Percentiles rank a stretch among this genome's conserved stretches.
These are phyloP conservation scores for Nicator chloris DNA, from an alignment of 2,113 vertebrate genomes.

Conservation along the genomic window DNA sequence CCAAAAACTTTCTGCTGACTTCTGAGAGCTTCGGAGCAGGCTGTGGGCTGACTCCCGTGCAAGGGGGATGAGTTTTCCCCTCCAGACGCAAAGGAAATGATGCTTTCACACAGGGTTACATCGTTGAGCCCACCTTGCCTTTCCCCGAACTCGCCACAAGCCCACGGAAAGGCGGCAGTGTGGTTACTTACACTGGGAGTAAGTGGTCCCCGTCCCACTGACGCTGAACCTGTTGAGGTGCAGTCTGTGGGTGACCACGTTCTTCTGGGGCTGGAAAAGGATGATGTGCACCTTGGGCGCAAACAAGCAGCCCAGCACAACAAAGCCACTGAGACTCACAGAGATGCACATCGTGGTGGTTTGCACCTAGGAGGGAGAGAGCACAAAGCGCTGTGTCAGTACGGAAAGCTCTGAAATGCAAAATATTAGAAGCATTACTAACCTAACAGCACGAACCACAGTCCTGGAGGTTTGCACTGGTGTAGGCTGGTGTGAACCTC, in stretches of 20 bases:
- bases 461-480: not conserved
- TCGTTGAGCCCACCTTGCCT: not conserved
- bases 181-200: slow-evolving; percentile 88
- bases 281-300: slow-evolving; percentile 98
- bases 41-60: not conserved
- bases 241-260: slow-evolving; percentile 93
- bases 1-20: not conserved
- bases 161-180: not conserved
- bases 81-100: not conserved
- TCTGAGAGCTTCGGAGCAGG: not conserved
- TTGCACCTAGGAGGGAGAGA: slow-evolving; percentile 83
- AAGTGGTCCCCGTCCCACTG: slow-evolving; percentile 88
- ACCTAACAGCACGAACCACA: not conserved
- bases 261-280: slow-evolving; percentile 98
- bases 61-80: not conserved
- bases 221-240: slow-evolving; percentile 97
- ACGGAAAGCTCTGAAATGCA: not conserved
- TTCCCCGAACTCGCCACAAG: not conserved
- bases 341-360: slow-evolving; percentile 99
- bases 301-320: slow-evolving; percentile 96
- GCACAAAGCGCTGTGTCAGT: not conserved
- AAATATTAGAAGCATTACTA: not conserved
- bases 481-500: not conserved
- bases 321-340: slow-evolving; percentile 96
- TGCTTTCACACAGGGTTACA: not conserved